Evolutionary conservation across 1,140 invertebrate species (phyloP), one percentile per base, ranked within the genome.

Genomic region (Cepaea nemoralis): DNA sequence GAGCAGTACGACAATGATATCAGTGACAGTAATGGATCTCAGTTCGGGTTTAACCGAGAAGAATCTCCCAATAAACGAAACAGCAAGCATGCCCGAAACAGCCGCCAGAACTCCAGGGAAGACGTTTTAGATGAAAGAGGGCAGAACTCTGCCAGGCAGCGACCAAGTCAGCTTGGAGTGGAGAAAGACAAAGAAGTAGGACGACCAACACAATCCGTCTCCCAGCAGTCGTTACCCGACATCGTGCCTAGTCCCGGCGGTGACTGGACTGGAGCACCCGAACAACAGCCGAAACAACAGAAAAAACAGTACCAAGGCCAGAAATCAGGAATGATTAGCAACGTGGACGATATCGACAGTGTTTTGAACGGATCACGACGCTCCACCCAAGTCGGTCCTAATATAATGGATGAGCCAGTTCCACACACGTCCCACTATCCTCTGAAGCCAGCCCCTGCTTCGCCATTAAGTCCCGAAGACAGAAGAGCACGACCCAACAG

Each of bases 291-390:
- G 80, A 76, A 84, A 71, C 69, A 84, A 66, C 78, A 85, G 37
- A 78, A 82, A 50, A 73, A 77, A 37, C 59, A 78, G 37, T 85
- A 85, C 82, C 48, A 84, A 55, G 82, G 83, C 12, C 27, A 67
- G 63, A 85, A 79, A 80, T 85, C 84, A 59, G 87, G 88, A 71
- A 86, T 85, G 42, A 89, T 89, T 39, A 82, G 86, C 19, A 50
- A 84, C 14, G 84, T 87, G n/a, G 85, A 86, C 63, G 89, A 91
- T 83, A 91, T 91, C 50, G 89, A 90, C 79, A 89, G 82, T 39
- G 78, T 90, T 22, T 81, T 90, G 48, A 63, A 85, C 37, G 74
- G 79, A 35, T 59, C 82, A 22, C 82, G 55, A 77, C 84, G 74
- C 67, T 83, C 67, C 35, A 82, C 79, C 37, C 82, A 39, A 31